Base-by-base conservation (phyloP, 1,140 invertebrate species). In the Panagrolaimus sp. region DNA sequence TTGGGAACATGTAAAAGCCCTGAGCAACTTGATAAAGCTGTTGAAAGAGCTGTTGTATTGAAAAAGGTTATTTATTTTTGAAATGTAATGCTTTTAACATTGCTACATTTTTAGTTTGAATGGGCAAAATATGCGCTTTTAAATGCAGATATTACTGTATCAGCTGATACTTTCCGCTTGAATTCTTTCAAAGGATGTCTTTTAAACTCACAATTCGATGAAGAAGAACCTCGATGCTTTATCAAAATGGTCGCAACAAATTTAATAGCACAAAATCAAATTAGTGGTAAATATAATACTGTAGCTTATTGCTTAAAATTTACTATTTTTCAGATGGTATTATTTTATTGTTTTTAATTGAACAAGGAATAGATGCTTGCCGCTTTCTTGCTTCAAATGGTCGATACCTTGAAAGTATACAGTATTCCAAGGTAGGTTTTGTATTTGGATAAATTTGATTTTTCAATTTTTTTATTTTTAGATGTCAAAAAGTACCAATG, bases 241-340 rank as follows among this genome's bases (percentile, higher is more conserved):
- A 88, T 89, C 38, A 90, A 89, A 82, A 78, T 89, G 25, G 88
- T 89, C 4, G 89, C 89, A 8, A 90, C 89, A 2, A 90, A 89
- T 83, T 84, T 89, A 11, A 89, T 89, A 66, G 89, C 89, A 2
- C 88, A 87, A 69, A 85, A 85, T 48, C 83, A 83, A 74, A 80
- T 87, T 5, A 77, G 81, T 68, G 85, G 85, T 85, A 73, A 20
- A 38, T 20, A 25, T 0, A 38, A 25, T 57, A 9, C 9, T 27
- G 25, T 11, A 66, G 27, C 51, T 48, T 63, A 45, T 62, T 46
- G 48, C 57, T 43, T n/a, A 51, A 23, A 66, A 20, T 63, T 73
- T 57, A 13, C 81, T 80, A 64, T 83, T 87, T 61, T 83, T 82
- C n/a, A 84, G 88, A 89, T 83, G 89, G 88, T 64, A 87, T 89